Conservation (phyloP, 2,113 vertebrate species). For the Clarias magur region DNA sequence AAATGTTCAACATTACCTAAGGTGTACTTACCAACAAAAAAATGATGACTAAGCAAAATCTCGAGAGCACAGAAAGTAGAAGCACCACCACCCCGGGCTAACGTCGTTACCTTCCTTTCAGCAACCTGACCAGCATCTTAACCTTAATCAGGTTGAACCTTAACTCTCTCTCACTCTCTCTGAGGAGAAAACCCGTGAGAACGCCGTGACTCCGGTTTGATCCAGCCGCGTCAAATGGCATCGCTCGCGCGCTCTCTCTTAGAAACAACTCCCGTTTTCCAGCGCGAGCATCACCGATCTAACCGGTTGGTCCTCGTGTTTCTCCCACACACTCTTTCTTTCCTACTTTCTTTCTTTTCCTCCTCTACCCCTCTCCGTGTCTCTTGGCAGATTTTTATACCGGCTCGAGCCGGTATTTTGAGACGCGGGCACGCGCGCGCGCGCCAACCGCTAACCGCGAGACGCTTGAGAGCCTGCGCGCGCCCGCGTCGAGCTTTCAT, state of each 20-base stretch:
- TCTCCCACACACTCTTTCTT: no score
- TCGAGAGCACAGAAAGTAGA: not conserved
- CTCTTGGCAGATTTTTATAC: conserved; percentile 58
- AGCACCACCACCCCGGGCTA: not conserved
- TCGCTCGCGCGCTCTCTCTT: not conserved
- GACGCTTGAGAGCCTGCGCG: not conserved
- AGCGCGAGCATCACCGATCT: not conserved
- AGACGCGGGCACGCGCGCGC: conserved; percentile 50
- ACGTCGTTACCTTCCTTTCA: not conserved
- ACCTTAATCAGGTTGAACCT: not conserved
- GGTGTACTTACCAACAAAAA: not conserved
- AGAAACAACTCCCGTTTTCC: not conserved
- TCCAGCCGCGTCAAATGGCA: not conserved
- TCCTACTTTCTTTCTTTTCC: not conserved
- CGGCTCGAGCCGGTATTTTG: conserved; percentile 73
- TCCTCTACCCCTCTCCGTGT: not conserved
- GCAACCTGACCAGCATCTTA: not conserved
- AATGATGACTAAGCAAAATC: not conserved
- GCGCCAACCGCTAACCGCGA: not conserved
- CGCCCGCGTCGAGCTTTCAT: not conserved
- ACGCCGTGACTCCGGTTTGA: not conserved
- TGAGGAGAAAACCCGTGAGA: no score
- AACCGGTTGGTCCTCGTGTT: conserved; percentile 4
- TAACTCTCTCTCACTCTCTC: no score
- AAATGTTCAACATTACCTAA: not conserved